A percentile compares a stretch with the other conserved stretches of the same genome.
Conservation (phyloP, 2,888 invertebrate genomes). For the Atrina japonica region DNA sequence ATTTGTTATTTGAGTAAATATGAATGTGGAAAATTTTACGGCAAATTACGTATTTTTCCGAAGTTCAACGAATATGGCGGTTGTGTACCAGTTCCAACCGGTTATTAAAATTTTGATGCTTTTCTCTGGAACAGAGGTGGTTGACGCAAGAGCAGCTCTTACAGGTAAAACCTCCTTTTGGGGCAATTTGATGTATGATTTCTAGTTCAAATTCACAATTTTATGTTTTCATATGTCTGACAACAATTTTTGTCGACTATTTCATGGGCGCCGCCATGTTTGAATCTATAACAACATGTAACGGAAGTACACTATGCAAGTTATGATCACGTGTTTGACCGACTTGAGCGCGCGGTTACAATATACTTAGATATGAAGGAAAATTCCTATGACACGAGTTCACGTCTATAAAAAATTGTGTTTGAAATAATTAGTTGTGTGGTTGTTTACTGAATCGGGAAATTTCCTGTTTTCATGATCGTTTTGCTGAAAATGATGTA, state of each 20-base stretch:
- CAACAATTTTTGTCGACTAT: not conserved
- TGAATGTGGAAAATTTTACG: not conserved
- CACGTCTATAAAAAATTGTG: not conserved
- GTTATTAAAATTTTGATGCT: constrained; percentile 71
- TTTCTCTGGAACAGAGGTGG: constrained; percentile 55
- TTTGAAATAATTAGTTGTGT: too few relatives aligned
- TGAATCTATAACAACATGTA: constrained; percentile 57
- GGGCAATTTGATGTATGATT: not conserved
- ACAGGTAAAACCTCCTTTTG: constrained; percentile 3
- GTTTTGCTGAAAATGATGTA: too few relatives aligned
- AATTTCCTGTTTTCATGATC: too few relatives aligned
- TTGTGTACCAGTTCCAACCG: constrained; percentile 79
- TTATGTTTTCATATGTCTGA: not conserved
- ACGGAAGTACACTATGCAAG: constrained; percentile 63
- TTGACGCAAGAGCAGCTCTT: constrained; percentile 15
- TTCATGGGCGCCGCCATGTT: constrained; percentile 77
- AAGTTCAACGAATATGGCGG: constrained; percentile 70
- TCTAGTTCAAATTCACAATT: not conserved
- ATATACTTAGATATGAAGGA: constrained; percentile 41
- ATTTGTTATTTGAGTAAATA: too few relatives aligned
- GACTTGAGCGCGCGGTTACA: constrained; percentile 40
- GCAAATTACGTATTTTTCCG: constrained; percentile 66
- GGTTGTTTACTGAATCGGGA: too few relatives aligned
- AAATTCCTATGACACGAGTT: constrained; percentile 33
- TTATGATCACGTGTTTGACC: constrained; percentile 42